Evolutionary conservation across 2,113 vertebrate genomes (phyloP).

Genomic region (Casuarius casuarius): DNA sequence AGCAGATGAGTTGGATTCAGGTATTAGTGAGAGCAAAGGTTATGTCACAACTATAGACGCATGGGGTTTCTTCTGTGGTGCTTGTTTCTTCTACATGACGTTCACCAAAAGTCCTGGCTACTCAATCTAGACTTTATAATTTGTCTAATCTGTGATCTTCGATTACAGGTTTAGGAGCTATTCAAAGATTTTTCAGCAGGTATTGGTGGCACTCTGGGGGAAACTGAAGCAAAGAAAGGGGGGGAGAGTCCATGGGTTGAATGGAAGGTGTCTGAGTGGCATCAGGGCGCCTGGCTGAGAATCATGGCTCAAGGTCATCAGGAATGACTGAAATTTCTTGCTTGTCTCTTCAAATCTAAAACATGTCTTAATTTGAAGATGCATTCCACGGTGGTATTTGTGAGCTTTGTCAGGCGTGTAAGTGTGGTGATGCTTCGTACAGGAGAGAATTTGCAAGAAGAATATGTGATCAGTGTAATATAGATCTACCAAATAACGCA

Average conservation of each 20-base stretch:
- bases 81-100: neutral
- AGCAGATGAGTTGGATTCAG: neutral
- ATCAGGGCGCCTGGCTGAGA: neutral
- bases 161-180: neutral
- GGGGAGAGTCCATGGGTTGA: neutral
- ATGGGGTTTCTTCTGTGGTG: neutral
- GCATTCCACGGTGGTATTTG: rapidly evolving
- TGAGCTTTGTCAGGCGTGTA: neutral
- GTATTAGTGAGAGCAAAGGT: neutral
- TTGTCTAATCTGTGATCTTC: neutral
- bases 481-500: neutral
- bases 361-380: neutral
- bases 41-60: neutral
- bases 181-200: neutral
- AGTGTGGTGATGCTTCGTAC: neutral
- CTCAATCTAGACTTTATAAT: neutral
- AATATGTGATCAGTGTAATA: rapidly evolving
- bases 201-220: neutral
- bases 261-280: neutral
- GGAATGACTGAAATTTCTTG: neutral
- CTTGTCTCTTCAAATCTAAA: neutral
- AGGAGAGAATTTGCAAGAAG: neutral
- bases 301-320: neutral
- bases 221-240: neutral
- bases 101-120: neutral